Percentiles rank a stretch among this genome's conserved stretches.
Conservation (phyloP, 2,888 invertebrate species). For the Saturnia japonica region DNA sequence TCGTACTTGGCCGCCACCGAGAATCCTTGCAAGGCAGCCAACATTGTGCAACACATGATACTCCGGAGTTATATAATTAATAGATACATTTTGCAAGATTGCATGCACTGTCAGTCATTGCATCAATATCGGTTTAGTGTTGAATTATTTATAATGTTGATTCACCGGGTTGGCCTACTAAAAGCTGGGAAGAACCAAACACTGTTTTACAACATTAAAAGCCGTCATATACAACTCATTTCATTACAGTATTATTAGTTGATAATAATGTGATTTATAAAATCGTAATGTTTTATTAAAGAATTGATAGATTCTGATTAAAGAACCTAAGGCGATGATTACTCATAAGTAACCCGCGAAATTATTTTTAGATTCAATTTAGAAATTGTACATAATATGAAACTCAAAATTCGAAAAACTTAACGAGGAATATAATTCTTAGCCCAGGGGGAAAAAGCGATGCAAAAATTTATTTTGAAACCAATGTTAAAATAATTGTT, state of each 20-base stretch:
- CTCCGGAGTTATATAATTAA: slow-evolving; percentile 39
- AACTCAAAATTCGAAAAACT: too few species aligned
- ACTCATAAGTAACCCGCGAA: too few species aligned
- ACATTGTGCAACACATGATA: slow-evolving; percentile 44
- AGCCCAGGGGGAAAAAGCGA: too few species aligned
- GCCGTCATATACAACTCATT: background rate
- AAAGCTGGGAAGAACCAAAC: background rate
- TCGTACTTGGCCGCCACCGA: slow-evolving; percentile 38
- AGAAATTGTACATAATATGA: too few species aligned
- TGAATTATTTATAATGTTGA: slow-evolving; percentile 6
- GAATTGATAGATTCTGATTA: background rate
- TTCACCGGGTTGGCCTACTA: background rate
- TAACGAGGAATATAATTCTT: too few species aligned
- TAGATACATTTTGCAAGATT: slow-evolving; percentile 26
- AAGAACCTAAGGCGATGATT: background rate
- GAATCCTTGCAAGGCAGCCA: slow-evolving; percentile 50
- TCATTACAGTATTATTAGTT: background rate
- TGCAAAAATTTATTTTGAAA: too few species aligned
- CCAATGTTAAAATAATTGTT: too few species aligned
- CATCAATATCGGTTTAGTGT: slow-evolving; percentile 14
- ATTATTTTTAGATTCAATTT: too few species aligned
- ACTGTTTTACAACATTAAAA: background rate
- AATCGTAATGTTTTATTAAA: background rate
- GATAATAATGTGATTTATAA: background rate
- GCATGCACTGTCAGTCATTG: slow-evolving; percentile 19